Evolutionary conservation across 2,797 vertebrate genomes (phyloP).

Genomic region (Sylvia borin): DNA sequence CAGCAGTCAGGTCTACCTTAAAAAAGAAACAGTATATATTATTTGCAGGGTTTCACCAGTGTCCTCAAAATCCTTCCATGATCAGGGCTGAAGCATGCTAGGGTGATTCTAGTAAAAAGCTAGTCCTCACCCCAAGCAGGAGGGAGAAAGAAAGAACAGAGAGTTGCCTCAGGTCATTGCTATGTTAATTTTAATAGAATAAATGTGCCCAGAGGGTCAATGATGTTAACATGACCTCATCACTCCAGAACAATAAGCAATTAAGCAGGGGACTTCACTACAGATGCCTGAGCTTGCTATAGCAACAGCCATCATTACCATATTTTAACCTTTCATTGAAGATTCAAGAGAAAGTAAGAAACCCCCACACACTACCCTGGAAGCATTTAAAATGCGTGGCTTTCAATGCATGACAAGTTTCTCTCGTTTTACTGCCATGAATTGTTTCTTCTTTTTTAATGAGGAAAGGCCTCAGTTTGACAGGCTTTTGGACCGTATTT

Average conservation of each 20-base stretch:
- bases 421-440: neutral
- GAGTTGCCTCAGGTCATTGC: neutral
- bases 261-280: conserved; percentile 9
- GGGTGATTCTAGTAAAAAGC: neutral
- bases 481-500: neutral
- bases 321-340: conserved; percentile 16
- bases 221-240: conserved; percentile 53
- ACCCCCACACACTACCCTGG: rapidly evolving
- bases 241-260: neutral
- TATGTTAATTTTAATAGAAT: conserved; percentile 42
- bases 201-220: neutral
- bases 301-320: conserved; percentile 16
- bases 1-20: neutral
- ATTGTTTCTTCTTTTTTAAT: neutral
- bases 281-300: conserved; percentile 29
- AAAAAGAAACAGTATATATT: neutral
- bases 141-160: neutral
- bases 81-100: neutral
- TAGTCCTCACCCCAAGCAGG: neutral
- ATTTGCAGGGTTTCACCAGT: neutral
- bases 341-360: neutral
- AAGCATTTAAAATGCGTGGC: neutral
- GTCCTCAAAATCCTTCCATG: neutral
- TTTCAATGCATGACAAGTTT: neutral
- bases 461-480: neutral